Base-by-base conservation (phyloP, 2,888 invertebrate genomes). In the Hypselothyrea guttata region DNA sequence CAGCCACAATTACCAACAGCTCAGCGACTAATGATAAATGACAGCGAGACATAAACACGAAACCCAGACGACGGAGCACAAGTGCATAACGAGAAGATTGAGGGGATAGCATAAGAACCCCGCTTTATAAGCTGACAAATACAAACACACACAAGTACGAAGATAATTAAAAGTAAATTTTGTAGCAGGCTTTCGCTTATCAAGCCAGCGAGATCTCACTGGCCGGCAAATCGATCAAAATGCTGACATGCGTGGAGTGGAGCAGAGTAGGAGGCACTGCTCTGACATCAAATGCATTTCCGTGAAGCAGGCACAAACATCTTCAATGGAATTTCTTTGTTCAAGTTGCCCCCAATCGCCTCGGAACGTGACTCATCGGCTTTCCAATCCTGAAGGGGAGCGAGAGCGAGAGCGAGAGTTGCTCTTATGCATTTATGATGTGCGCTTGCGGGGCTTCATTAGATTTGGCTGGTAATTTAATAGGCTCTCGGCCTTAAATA, bases 311-410 rank as follows among this genome's bases (percentile, higher is more conserved):
- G 38, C 60, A 66, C 61, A 61, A 67, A 73, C 77, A 81, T 81
- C 75, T 65, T 75, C 65, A 73, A 71, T 79, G 85, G 85, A 69
- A 81, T 81, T 75, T 49, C 85, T 85, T 83, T 83, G 84, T 85
- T 69, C 27, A 28, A 57, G 46, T 40, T 63, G 42, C 40, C 61
- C 62, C 58, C 58, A 62, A 53, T 60, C 35, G 5, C 13, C 27
- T 9, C 27, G 16, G 37, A 33, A 58, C 68, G 73, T 81, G 85
- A 81, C 79, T 81, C 81, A 81, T 73, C 65, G 59, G n/a, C 7
- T 62, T 75, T 57, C 48, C 40, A 56, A 33, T 57, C 54, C 51
- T 57, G 35, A 65, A 72, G 76, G 63, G 55, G 56, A 51, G 53
- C 44, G 3, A 22, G 5, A 22, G 22, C 22, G 22, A 22, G 18